These are phyloP conservation scores for Notothenia coriiceps DNA, from an alignment of 2,113 vertebrate genomes.

Conservation along the genomic window DNA sequence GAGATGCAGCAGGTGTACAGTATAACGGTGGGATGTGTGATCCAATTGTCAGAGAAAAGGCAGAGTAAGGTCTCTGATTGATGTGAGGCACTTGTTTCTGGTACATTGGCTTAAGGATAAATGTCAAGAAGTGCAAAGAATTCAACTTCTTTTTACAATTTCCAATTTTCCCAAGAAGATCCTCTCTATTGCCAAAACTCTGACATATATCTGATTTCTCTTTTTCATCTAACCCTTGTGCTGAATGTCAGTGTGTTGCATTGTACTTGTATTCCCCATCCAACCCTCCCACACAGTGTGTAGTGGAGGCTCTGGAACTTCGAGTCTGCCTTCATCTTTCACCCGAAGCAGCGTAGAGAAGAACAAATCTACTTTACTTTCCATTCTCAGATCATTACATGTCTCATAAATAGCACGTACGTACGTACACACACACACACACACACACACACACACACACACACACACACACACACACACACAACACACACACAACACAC, in stretches of 20 bases:
- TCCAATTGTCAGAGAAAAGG: background rate
- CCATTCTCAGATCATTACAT: background rate
- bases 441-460: background rate
- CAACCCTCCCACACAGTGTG: slow-evolving; percentile 59
- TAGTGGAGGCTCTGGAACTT: slow-evolving; percentile 62
- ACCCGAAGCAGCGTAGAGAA: slow-evolving; percentile 29
- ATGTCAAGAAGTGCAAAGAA: background rate
- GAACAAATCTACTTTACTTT: background rate
- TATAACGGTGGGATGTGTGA: background rate
- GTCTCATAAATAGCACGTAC: slow-evolving; percentile 8
- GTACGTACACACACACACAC: background rate
- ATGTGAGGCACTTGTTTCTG: slow-evolving; percentile 1
- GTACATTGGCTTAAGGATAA: slow-evolving; percentile 11
- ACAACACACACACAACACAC: background rate
- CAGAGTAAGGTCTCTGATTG: slow-evolving; percentile 1
- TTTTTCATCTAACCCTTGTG: slow-evolving; percentile 9
- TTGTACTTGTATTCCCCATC: slow-evolving; percentile 27
- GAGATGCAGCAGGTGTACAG: background rate
- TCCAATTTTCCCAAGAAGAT: background rate
- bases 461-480: background rate
- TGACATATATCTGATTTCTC: background rate
- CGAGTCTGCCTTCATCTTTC: slow-evolving; percentile 51
- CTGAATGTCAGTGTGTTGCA: slow-evolving; percentile 34
- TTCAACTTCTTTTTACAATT: background rate
- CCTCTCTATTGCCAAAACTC: background rate